Evolutionary conservation across 2,888 invertebrate genomes (phyloP).

Genomic region (Tenthredo mesomela): DNA sequence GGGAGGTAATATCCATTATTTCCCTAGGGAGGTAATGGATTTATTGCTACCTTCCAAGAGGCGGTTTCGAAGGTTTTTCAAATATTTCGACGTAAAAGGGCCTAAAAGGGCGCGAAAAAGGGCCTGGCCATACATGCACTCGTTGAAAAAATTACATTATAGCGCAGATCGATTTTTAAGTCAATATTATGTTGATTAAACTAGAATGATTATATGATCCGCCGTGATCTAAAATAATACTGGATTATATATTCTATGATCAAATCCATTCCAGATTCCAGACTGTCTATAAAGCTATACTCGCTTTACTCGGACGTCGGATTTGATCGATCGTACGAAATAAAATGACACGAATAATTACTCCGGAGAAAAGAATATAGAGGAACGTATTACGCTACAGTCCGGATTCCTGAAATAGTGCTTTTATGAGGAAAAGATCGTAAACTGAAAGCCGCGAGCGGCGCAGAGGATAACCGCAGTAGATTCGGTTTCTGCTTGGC

Average conservation of each 20-base stretch:
- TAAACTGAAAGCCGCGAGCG: neutral
- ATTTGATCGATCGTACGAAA: neutral
- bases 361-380: neutral
- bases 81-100: too few species aligned
- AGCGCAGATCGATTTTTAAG: neutral
- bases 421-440: neutral
- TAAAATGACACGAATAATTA: neutral
- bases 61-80: too few species aligned
- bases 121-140: too few species aligned
- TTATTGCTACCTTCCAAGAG: too few species aligned
- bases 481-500: neutral
- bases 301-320: neutral
- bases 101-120: too few species aligned
- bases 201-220: neutral
- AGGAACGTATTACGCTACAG: neutral
- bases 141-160: too few species aligned
- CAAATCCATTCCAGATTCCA: neutral
- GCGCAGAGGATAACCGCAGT: neutral
- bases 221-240: neutral
- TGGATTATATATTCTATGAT: neutral
- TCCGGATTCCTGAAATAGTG: neutral
- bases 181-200: neutral
- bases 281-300: neutral
- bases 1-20: too few species aligned
- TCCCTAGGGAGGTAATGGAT: too few species aligned